A percentile compares a stretch with the other conserved stretches of the same genome.
phyloP scores from a whole-genome alignment of 1,140 invertebrate genomes.

The Aphidius ervi region DNA sequence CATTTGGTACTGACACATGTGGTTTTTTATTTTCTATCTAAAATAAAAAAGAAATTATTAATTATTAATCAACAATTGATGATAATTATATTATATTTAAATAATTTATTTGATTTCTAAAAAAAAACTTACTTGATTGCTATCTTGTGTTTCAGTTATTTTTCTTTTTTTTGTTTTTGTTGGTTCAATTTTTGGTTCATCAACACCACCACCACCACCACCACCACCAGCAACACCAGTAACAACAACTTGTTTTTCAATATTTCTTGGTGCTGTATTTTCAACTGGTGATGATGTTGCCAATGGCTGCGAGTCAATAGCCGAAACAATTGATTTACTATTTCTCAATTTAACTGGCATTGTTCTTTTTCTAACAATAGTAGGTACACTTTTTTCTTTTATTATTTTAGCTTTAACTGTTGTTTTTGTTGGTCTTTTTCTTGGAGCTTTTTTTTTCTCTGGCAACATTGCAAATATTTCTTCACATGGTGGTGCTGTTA shows the following conservation, averaged over 20 bases:
- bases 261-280: background rate
- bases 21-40: no score
- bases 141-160: constrained; percentile 17
- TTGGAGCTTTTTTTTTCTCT: constrained; percentile 27
- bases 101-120: no score
- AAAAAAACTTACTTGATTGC: no score
- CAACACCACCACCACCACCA: background rate
- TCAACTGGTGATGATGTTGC: constrained; percentile 17
- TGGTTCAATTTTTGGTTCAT: constrained; percentile 23
- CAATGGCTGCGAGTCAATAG: constrained; percentile 10
- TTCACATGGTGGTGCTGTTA: constrained; percentile 31
- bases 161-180: constrained; percentile 19
- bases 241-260: no score
- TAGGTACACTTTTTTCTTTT: constrained; percentile 15
- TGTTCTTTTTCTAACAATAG: background rate
- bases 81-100: no score
- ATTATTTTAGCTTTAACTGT: background rate
- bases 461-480: constrained; percentile 40
- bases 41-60: no score
- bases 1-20: no score
- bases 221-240: no score
- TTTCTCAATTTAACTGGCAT: background rate
- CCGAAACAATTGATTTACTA: constrained; percentile 1
- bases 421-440: background rate
- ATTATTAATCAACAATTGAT: no score